Conservation (phyloP, 2,113 vertebrate species). For the Marcusenius ussheri region DNA sequence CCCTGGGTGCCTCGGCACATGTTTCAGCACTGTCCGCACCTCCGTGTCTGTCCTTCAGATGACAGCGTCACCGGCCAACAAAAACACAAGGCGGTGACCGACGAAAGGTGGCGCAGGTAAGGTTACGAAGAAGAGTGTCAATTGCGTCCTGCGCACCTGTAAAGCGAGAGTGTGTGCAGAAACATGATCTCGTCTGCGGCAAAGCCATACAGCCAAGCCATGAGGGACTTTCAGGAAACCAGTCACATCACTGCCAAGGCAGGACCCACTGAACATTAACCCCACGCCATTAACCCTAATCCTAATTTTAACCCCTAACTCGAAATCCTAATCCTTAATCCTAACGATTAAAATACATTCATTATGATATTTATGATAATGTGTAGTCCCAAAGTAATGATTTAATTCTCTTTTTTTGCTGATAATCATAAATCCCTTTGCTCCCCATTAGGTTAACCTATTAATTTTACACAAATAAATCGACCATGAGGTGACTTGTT, state of each 20-base stretch:
- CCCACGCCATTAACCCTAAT: background rate
- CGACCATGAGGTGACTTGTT: background rate
- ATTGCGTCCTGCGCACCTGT: background rate
- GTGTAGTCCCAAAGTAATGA: background rate
- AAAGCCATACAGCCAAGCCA: background rate
- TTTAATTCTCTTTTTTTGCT: background rate
- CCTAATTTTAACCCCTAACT: background rate
- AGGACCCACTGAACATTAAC: background rate
- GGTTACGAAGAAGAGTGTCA: constrained; percentile 5
- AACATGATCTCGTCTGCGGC: background rate
- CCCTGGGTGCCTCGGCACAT: background rate
- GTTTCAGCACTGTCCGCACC: background rate
- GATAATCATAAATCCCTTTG: background rate
- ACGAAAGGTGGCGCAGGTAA: background rate
- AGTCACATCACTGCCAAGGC: background rate
- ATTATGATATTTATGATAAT: background rate
- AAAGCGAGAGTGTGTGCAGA: background rate
- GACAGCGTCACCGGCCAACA: background rate
- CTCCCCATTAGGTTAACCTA: background rate
- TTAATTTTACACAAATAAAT: background rate
- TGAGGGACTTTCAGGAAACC: background rate
- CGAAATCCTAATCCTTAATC: background rate
- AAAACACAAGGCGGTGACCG: background rate
- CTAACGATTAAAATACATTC: background rate
- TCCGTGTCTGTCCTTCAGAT: background rate